Base-by-base conservation (phyloP, 2,888 invertebrate species). In the Melieria picta region DNA sequence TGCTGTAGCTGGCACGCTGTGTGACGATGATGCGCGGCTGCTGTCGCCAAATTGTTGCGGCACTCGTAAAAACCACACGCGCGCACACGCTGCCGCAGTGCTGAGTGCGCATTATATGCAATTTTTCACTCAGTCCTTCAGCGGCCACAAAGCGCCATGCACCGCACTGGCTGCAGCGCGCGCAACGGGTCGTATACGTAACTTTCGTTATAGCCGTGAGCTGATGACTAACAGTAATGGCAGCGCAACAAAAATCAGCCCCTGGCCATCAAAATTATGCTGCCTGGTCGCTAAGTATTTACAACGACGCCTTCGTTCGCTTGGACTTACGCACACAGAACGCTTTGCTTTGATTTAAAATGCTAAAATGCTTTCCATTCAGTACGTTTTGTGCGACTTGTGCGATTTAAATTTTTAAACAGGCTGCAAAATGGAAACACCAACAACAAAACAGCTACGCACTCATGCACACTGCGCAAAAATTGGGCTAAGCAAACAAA, bases 111-210 rank as follows among this genome's bases (percentile, higher is more conserved):
- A 30, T 13, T 45, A 65, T 6, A 10, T 16, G 13, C 64, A 55
- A 30, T 55, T 55, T 55, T 55, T 65, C 50, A 43, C 52, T 13
- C 47, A 4, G 30, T 65, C 9, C 5, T 11, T 42, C 13, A 43
- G 52, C 16, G n/a, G n/a, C 52, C 52, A 61, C 47, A 47, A 7
- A 11, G 43, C 48, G 42, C 9, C 42, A 10, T 7, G 46, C 11
- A 46, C 4, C 4, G 42, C 16, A 1, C 16, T 16, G 16, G 16
- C 1, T 16, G 1, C 16, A 16, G 16, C 16, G 16, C 16, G 16
- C 43, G n/a, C 30, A 30, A 30, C 48, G 7, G 11, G 47, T 30
- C 66, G 66, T 66, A 66, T 66, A 66, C 58, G 48, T 47, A 58
- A 48, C 66, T 47, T 56, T 30, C 30, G 30, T 56, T 56, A 50